Percentiles rank a stretch among this genome's conserved stretches.
Conservation (phyloP, 2,888 invertebrate species). For the Drosophila testacea region DNA sequence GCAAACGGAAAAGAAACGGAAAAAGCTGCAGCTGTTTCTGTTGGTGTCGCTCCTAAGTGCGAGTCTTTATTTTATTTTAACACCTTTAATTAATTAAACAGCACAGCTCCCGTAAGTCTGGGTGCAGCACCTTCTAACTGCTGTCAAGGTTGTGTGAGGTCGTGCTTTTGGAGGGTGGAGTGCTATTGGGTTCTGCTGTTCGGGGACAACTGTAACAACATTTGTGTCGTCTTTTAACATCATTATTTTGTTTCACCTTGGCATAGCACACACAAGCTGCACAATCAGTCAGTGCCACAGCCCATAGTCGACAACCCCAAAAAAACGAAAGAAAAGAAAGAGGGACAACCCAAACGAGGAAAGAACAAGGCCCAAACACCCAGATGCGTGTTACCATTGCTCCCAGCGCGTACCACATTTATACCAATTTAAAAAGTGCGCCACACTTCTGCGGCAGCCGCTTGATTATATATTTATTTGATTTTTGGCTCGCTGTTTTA, state of each 20-base stretch:
- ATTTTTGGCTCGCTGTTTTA: slow-evolving; percentile 60
- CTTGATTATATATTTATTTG: slow-evolving; percentile 80
- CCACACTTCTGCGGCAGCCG: slow-evolving; percentile 61
- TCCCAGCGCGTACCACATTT: slow-evolving; percentile 70
- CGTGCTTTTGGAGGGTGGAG: not conserved
- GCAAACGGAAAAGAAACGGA: not conserved
- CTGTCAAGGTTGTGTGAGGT: slow-evolving; percentile 7
- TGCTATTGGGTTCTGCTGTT: slow-evolving; percentile 14
- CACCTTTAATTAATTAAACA: slow-evolving; percentile 80
- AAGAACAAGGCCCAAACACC: not conserved
- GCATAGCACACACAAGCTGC: slow-evolving; percentile 38
- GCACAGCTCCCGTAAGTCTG: slow-evolving; percentile 67
- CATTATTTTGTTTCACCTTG: slow-evolving; percentile 49
- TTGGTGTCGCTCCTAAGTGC: slow-evolving; percentile 40
- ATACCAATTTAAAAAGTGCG: slow-evolving; percentile 74
- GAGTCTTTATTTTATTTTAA: slow-evolving; percentile 67
- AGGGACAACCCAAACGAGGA: not conserved
- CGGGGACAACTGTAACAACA: slow-evolving; percentile 38
- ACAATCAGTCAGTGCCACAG: slow-evolving; percentile 55
- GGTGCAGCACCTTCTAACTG: slow-evolving; percentile 19
- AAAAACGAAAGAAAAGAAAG: not conserved
- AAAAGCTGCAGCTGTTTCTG: slow-evolving; percentile 1
- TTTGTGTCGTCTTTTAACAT: slow-evolving; percentile 52
- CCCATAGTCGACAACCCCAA: not conserved
- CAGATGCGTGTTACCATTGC: slow-evolving; percentile 23